phyloP scores from a whole-genome alignment of 2,797 vertebrate species.

The Rhinogobio ventralis region DNA sequence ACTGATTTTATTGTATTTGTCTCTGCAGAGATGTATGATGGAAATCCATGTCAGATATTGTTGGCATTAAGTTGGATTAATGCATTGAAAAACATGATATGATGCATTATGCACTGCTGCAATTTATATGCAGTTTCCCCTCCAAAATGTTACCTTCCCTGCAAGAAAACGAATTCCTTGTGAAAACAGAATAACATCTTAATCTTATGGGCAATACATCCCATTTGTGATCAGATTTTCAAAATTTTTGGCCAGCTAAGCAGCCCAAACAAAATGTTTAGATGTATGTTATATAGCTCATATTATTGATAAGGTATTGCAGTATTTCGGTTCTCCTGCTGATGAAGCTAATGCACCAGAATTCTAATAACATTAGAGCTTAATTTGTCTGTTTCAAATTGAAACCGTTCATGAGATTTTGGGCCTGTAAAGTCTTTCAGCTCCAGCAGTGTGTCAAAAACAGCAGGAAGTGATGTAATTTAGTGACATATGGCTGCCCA shows the following conservation, averaged over 20 bases:
- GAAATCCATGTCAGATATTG: neutral
- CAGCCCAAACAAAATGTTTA: neutral
- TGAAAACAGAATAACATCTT: neutral
- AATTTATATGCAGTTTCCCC: neutral
- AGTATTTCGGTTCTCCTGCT: neutral
- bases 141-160: neutral
- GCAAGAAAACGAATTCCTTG: neutral
- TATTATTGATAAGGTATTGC: neutral
- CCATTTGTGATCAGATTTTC: neutral
- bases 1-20: neutral
- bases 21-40: neutral
- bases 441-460: neutral
- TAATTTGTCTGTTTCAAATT: neutral
- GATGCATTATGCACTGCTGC: neutral
- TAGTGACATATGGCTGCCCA: neutral
- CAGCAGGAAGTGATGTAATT: slow-evolving; percentile 33
- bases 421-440: neutral
- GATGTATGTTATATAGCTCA: neutral
- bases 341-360: neutral
- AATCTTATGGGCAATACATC: neutral
- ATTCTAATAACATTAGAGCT: neutral
- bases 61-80: neutral
- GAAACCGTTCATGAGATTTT: neutral
- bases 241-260: too few species aligned
- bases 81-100: neutral